Base-by-base conservation (phyloP, 2,888 invertebrate genomes). In the Zootermopsis nevadensis region DNA sequence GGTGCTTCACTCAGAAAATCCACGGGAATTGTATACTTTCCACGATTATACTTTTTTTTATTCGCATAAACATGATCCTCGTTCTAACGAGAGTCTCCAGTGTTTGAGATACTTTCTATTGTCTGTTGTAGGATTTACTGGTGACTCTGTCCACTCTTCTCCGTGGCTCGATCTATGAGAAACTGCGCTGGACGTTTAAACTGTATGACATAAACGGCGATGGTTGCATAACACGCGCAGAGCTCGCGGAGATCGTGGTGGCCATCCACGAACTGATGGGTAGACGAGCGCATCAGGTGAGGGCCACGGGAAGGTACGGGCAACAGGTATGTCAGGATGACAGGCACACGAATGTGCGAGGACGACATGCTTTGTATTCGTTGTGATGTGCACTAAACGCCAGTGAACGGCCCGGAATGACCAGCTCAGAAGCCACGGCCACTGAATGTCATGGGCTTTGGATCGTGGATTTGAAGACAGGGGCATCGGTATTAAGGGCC, bases 121-220 rank as follows among this genome's bases (percentile, higher is more conserved):
- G 2, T 66, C 30, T 67, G 30, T 83, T 72, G 4, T 92, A 99
- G 98, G 98, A 99, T 90, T 94, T 99, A 88, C 92, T 99, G 86
- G 96, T 97, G 86, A 97, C 98, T 38, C 91, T 99, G 60, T 98
- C 98, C 12, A 97, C 98, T 0, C 91, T 99, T 80, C 93, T 98
- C 80, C 93, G 98, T 15, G 99, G 99, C 8, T 97, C 97, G 0
- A 95, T 97, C 33, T 97, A 98, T 89, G 99, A 99, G 90, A 95
- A 98, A 85, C 93, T 99, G 76, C 94, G 97, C 88, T 99, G 99
- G 98, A 97, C 98, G 27, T 99, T 99, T 91, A 95, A 97, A 87
- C 91, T 99, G 83, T 99, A 99, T 90, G 99, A 99, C 90, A 94
- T 98, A 85, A 98, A 99, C 88, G 97, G 97, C 0, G 98, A 99